Evolutionary conservation across 2,888 invertebrate genomes (phyloP), one percentile per base, ranked within the genome.

Genomic region (Neoscelio sp.): DNA sequence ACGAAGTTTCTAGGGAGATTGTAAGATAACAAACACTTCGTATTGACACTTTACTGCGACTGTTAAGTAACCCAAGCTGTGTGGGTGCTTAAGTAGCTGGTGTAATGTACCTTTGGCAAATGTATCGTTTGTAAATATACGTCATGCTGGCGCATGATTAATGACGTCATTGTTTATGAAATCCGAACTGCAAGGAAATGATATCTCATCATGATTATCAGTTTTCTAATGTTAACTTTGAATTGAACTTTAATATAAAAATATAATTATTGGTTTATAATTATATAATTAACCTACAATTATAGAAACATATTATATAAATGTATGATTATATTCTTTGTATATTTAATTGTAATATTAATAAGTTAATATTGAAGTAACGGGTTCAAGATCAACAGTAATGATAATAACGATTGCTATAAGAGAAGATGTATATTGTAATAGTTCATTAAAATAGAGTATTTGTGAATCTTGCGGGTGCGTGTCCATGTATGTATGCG

Each of bases 71-170:
- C 33, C 23, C 5, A 12, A 8, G 0, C 5, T 40, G 42, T 17
- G 30, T 58, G 44, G 28, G 58, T 28, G 30, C 44, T 44, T 56
- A 56, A 40, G 40, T 26, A 40, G 40, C 15, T 15, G 40, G 28
- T 13, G 26, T 60, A 46, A 60, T 23, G 46, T 46, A 12, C 10
- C 46, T 40, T 23, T 33, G 33, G 44, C 33, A 60, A 46, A 60
- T 33, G 60, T 60, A 60, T 46, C 44, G 46, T 46, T 33, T 44
- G 60, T 60, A 46, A 33, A 46, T 60, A 30, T 60, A 46, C 46
- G 60, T 15, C 33, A 13, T 40, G 46, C 33, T 10, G 30, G 28
- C 33, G 20, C 13, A 10, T 60, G 30, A 58, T 58, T 58, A 42
- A 58, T 58, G 28, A 44, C 28, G 28, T 7, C 28, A 26, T 58